Base-by-base conservation (phyloP, 2,113 vertebrate species). In the Cinclus cinclus region DNA sequence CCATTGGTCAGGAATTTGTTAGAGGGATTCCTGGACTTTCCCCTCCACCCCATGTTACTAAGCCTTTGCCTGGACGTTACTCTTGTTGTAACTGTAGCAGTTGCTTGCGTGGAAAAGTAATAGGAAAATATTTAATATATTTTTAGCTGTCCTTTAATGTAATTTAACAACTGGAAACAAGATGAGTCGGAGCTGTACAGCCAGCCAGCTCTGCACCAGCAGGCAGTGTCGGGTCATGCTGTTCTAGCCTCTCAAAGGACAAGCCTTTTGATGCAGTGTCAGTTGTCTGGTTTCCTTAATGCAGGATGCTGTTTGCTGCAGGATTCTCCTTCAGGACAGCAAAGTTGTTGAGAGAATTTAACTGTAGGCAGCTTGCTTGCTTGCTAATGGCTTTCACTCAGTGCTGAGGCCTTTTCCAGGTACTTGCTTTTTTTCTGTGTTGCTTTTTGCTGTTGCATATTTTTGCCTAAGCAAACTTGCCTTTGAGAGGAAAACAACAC, bases 101-200 rank as follows among this genome's bases (percentile, higher is more conserved):
- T 94, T 96, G 96, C 82, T 90, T 81, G 83, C 92, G 25, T 90
- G 95, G 96, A 95, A 94, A 92, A 97, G 94, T 78, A 95, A 68
- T 96, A 96, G 96, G 95, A 97, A 96, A 97, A 71, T 96, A 96
- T 97, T 96, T 93, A 86, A 95, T 97, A 7, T 97, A 97, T 96
- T 96, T 97, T 96, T 96, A 97, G 94, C 93, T 97, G 94, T 96
- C 93, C 95, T 97, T 95, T 94, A 97, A 95, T 96, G 95, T 95
- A 96, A 93, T 95, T 96, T 96, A 97, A 67, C 96, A 96, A 95
- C 96, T 97, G 95, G 94, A 96, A 97, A 93, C 42, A 71, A 96
- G 93, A 96, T 80, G 92, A 96, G 95, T 77, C 2, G 52, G 75
- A 77, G 88, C 67, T 77, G 94, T 86, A 50, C 31, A 41, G 46